These are phyloP conservation scores for Zhuqinia jingwanae DNA, from an alignment of 2,888 invertebrate species.

Conservation along the genomic window DNA sequence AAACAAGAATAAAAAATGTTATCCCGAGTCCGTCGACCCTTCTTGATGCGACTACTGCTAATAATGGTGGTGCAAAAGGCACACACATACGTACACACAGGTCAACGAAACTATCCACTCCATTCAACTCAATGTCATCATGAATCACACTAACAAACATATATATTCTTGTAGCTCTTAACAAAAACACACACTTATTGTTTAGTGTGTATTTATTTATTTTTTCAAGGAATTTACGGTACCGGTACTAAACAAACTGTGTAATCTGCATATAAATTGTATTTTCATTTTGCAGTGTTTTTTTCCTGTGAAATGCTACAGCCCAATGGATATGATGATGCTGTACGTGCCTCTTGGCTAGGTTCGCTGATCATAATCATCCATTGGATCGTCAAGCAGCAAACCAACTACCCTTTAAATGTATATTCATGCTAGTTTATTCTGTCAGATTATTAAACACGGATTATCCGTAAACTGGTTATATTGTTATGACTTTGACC, in stretches of 20 bases:
- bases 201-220: background rate
- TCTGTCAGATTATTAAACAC: constrained; percentile 21
- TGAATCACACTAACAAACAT: constrained; percentile 59
- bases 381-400: constrained; percentile 35
- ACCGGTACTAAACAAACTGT: constrained; percentile 19
- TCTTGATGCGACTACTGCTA: background rate
- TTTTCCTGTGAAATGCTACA: constrained; percentile 59
- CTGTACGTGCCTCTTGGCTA: constrained; percentile 38
- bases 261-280: constrained; percentile 66
- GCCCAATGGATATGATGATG: background rate
- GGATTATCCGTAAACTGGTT: constrained; percentile 57
- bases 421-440: constrained; percentile 1
- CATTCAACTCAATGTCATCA: constrained; percentile 72
- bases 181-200: constrained; percentile 1
- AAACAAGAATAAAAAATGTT: constrained; percentile 35
- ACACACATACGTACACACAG: constrained; percentile 34
- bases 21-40: constrained; percentile 64
- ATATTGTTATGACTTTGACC: constrained; percentile 60
- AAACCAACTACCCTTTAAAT: background rate
- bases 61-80: background rate
- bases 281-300: constrained; percentile 56
- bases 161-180: background rate
- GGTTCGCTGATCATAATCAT: constrained; percentile 51
- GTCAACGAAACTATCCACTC: constrained; percentile 69
- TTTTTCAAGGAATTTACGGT: constrained; percentile 25